These are phyloP conservation scores for Zaprionus africanus DNA, from an alignment of 1,140 invertebrate genomes.

Conservation along the genomic window DNA sequence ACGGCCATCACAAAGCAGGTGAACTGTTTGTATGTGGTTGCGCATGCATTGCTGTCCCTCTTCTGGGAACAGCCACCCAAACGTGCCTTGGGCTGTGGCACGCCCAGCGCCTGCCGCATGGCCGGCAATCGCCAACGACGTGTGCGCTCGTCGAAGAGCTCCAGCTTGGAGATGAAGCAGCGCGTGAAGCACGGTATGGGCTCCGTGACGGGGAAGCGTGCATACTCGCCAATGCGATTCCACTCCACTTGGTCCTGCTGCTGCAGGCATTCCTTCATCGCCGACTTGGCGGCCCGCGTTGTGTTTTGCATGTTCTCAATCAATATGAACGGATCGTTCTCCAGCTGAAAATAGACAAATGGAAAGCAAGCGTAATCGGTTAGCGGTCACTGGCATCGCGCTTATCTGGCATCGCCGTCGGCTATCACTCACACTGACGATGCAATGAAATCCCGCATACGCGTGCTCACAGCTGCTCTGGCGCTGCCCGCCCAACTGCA, in stretches of 20 bases:
- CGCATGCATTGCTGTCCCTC: slow-evolving; percentile 54
- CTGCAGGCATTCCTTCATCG: slow-evolving; percentile 75
- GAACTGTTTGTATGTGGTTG: slow-evolving; percentile 71
- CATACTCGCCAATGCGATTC: slow-evolving; percentile 47
- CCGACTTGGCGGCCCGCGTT: slow-evolving; percentile 54
- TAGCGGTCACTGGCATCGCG: slow-evolving; percentile 40
- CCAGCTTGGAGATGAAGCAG: slow-evolving; percentile 64
- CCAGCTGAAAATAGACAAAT: slow-evolving; percentile 48
- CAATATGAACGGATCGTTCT: slow-evolving; percentile 70
- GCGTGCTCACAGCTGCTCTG: slow-evolving; percentile 65
- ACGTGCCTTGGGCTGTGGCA: slow-evolving; percentile 47
- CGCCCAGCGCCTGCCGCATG: slow-evolving; percentile 59
- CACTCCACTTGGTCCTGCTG: slow-evolving; percentile 58
- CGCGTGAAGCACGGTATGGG: slow-evolving; percentile 74
- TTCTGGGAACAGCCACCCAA: slow-evolving; percentile 37
- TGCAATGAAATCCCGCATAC: slow-evolving; percentile 74
- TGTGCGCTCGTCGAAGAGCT: slow-evolving; percentile 61
- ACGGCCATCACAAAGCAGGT: slow-evolving; percentile 64
- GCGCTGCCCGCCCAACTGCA: slow-evolving; percentile 21
- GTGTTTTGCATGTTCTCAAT: slow-evolving; percentile 69
- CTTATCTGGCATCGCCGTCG: neutral
- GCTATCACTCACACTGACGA: slow-evolving; percentile 67
- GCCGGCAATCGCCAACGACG: slow-evolving; percentile 60
- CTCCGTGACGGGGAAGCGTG: slow-evolving; percentile 55
- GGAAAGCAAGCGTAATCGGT: slow-evolving; percentile 2